Evolutionary conservation across 1,140 invertebrate species (phyloP), one percentile per base, ranked within the genome.

Genomic region (Meloidogyne hapla): DNA sequence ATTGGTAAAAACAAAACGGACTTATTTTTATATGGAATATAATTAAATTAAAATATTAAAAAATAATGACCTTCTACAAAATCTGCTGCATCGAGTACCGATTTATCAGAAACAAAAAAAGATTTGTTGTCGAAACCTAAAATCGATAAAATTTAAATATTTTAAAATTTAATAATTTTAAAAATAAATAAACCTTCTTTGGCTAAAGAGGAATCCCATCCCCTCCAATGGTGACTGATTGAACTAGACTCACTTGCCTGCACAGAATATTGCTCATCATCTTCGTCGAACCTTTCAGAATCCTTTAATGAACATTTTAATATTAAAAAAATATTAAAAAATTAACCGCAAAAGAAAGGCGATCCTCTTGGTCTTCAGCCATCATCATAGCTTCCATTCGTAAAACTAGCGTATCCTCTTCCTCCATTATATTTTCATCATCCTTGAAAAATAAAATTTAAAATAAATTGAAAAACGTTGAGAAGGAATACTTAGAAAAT

Each of bases 221-320:
- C 71, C 38, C 56, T 18, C 71, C 71, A 73, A 10, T 80, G 83
- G 21, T 76, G 78, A 67, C 79, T 73, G 15, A 80, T 25, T n/a
- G 79, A 82, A 9, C 78, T 81, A 13, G 61, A 77, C 61, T 80
- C 79, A 13, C 71, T 70, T 45, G 45, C 64, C 18, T 73, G 71
- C 67, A 76, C 45, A n/a, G 80, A 76, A 67, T 69, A 26, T 74
- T 81, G 71, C 67, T 83, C 63, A 81, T 73, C 81, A 61, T 80
- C 79, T 25, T 80, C 79, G 28, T 80, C 77, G 61, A 80, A 80
- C 6, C 79, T 76, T 61, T 80, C 79, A 13, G 79, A 80, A 45
- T 80, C 79, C 79, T 80, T 62, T 48, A 25, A 48, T 15, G 1
- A 42, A 10, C 12, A 6, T 56, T 56, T 56, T 56, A n/a, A 56